phyloP scores from a whole-genome alignment of 2,113 vertebrate species.

The Salvelinus alpinus region DNA sequence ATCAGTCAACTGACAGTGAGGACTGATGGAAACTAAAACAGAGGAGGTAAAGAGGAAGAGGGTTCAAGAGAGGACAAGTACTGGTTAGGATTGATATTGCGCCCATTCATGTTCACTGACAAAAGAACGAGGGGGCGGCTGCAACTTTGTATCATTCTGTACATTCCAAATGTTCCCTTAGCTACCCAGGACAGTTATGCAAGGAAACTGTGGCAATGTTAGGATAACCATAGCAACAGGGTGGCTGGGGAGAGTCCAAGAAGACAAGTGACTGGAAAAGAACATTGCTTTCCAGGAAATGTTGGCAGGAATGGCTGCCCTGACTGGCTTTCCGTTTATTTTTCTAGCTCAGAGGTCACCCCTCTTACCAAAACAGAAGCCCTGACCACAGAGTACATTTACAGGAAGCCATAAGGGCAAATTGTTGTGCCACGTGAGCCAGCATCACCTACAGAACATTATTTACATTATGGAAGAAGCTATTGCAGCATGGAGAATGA shows the following conservation, averaged over 20 bases:
- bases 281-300: conserved; percentile 33
- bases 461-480: not conserved
- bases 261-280: conserved; percentile 19
- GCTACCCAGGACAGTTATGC: not conserved
- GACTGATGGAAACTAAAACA: not conserved
- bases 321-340: too few relatives aligned
- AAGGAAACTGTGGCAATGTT: conserved; percentile 23
- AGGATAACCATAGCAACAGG: conserved; percentile 19
- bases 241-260: conserved; percentile 2
- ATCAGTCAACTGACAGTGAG: too few relatives aligned
- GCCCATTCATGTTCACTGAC: conserved; percentile 1
- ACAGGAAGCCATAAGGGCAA: not conserved
- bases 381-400: not conserved
- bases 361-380: not conserved
- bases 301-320: conserved; percentile 1
- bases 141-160: not conserved
- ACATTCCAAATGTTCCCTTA: conserved; percentile 15
- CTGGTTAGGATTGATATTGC: not conserved
- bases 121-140: conserved; percentile 9
- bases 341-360: too few relatives aligned
- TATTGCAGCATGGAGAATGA: not conserved
- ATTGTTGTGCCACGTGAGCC: not conserved
- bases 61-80: not conserved
- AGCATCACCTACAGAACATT: not conserved
- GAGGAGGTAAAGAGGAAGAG: not conserved